phyloP scores from a whole-genome alignment of 2,888 invertebrate genomes.

The Geotrupes spiniger region DNA sequence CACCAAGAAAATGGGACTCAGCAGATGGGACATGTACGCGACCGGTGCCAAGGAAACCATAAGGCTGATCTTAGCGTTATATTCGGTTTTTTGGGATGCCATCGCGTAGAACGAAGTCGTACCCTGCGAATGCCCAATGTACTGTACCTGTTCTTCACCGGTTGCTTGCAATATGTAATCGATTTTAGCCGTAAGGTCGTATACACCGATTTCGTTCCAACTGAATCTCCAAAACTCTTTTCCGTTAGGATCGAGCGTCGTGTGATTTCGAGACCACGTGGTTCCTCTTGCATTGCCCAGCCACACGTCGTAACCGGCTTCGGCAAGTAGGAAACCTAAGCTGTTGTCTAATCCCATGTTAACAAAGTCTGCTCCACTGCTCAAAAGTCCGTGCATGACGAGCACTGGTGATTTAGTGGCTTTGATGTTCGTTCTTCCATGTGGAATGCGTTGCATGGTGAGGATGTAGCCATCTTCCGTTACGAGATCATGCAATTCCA shows the following conservation, averaged over 20 bases:
- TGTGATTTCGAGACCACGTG: conserved; percentile 54
- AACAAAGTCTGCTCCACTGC: conserved; percentile 72
- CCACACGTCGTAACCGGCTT: conserved; percentile 57
- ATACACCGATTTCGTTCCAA: conserved; percentile 72
- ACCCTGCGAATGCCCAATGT: conserved; percentile 69
- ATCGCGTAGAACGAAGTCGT: conserved; percentile 62
- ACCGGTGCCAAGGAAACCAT: conserved; percentile 60
- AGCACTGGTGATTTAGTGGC: conserved; percentile 55
- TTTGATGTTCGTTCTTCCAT: conserved; percentile 39
- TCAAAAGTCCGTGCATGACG: conserved; percentile 73
- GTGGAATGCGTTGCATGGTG: conserved; percentile 69
- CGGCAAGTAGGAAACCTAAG: conserved; percentile 49
- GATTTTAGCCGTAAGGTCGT: conserved; percentile 74
- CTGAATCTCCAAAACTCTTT: conserved; percentile 49
- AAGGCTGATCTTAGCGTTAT: conserved; percentile 58
- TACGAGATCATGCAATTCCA: conserved; percentile 59
- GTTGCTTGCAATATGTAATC: conserved; percentile 61
- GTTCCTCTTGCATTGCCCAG: conserved; percentile 61
- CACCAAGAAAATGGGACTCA: conserved; percentile 51
- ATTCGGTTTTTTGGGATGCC: conserved; percentile 57
- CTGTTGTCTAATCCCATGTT: conserved; percentile 61
- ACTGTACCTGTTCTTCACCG: conserved; percentile 58
- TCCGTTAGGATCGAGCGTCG: conserved; percentile 38
- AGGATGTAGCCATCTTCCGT: conserved; percentile 79
- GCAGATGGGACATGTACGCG: conserved; percentile 53